Conservation (phyloP, 2,797 vertebrate species). For the Australoheros facetus region DNA sequence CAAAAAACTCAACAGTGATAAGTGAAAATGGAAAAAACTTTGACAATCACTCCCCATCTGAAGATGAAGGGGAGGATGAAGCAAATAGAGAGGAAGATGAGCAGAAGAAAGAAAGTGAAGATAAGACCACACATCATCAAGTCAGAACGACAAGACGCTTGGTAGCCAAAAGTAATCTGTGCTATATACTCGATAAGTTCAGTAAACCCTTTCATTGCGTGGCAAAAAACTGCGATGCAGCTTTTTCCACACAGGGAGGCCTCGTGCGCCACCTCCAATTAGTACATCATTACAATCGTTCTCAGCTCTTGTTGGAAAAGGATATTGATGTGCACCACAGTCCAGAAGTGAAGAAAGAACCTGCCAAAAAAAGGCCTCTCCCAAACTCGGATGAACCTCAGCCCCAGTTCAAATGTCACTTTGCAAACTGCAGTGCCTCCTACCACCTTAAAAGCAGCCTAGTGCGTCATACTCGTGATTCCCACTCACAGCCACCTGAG, state of each 20-base stretch:
- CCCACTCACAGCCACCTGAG: slow-evolving; percentile 59
- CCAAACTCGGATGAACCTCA: slow-evolving; percentile 79
- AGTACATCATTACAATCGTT: slow-evolving; percentile 92
- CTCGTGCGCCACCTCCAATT: slow-evolving; percentile 92
- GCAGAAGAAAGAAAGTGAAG: slow-evolving; percentile 76
- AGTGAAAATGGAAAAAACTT: slow-evolving; percentile 73
- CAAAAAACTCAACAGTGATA: slow-evolving; percentile 22
- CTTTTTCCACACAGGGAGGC: slow-evolving; percentile 91
- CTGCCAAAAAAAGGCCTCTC: slow-evolving; percentile 66
- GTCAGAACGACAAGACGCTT: slow-evolving; percentile 89
- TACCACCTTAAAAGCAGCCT: slow-evolving; percentile 94
- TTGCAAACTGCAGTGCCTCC: slow-evolving; percentile 85
- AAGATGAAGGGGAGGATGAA: slow-evolving; percentile 69
- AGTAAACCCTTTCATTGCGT: slow-evolving; percentile 97
- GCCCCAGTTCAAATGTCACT: slow-evolving; percentile 88
- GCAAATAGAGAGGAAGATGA: slow-evolving; percentile 74
- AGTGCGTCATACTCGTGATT: slow-evolving; percentile 85
- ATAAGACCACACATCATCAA: slow-evolving; percentile 74
- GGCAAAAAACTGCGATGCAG: slow-evolving; percentile 91
- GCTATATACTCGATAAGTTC: slow-evolving; percentile 92
- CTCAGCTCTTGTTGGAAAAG: slow-evolving; percentile 92
- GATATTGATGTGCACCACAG: slow-evolving; percentile 76
- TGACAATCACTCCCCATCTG: slow-evolving; percentile 64
- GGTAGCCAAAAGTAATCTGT: slow-evolving; percentile 91
- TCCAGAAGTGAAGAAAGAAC: slow-evolving; percentile 84